A percentile compares a stretch with the other conserved stretches of the same genome.
These are phyloP conservation scores for Daboia siamensis DNA, from an alignment of 2,113 vertebrate species.

Conservation along the genomic window DNA sequence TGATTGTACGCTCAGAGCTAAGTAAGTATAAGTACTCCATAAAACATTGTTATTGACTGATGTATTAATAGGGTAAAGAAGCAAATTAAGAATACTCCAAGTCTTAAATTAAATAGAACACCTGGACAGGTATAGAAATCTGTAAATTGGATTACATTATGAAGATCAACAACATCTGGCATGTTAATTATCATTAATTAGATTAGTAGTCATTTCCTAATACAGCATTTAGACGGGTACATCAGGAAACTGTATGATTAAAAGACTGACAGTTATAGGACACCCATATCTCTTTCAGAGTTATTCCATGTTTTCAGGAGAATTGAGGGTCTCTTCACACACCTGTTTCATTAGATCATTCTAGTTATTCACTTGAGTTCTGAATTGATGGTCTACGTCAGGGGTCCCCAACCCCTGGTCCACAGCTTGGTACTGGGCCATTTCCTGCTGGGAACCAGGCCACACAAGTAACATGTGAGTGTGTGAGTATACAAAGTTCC, in stretches of 20 bases:
- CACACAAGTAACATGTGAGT: not conserved
- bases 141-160: not conserved
- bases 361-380: not conserved
- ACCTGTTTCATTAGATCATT: not conserved
- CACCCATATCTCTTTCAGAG: not conserved
- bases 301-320: not conserved
- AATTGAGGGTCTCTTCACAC: not conserved
- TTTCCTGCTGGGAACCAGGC: not conserved
- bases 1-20: conserved; percentile 1
- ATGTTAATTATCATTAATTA: not conserved
- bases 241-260: conserved; percentile 2
- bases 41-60: not conserved
- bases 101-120: not conserved
- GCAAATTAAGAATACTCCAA: not conserved
- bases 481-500: not conserved
- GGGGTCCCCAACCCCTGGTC: not conserved
- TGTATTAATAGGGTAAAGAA: not conserved
- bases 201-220: conserved; percentile 1
- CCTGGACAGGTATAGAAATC: not conserved
- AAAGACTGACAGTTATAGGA: not conserved
- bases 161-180: not conserved
- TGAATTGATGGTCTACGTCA: not conserved
- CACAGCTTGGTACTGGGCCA: not conserved
- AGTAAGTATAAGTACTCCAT: not conserved
- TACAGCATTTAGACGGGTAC: not conserved